Evolutionary conservation across 2,888 invertebrate species (phyloP), one percentile per base, ranked within the genome.

Genomic region (Synergus itoensis): DNA sequence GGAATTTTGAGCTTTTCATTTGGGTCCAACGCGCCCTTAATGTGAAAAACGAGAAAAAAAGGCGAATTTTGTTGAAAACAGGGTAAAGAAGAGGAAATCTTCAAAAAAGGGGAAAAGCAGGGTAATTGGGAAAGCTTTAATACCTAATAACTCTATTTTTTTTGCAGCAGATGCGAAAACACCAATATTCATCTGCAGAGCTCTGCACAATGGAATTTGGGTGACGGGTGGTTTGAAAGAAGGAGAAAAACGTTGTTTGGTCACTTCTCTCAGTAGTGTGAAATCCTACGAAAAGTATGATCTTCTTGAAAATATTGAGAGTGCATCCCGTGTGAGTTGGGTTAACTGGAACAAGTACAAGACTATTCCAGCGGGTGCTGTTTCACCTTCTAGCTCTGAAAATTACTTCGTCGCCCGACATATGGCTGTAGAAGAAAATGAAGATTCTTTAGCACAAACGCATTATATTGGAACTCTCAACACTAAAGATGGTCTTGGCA

Each of bases 311-410:
- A 97, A 97, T 90, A 94, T 95, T 82, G 97, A 97, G 86, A 95
- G 95, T 84, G 95, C 96, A 80, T 96, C 96, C 1, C 94, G 96
- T 79, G 93, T 97, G 64, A 94, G 94, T 82, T 98, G 98, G 97
- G 94, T 94, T 64, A 92, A 93, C n/a, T 97, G 97, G 96, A 93
- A 94, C 84, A 96, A 95, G 90, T 96, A 95, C 89, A 93, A 93
- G 1, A 90, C 93, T 14, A 94, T 94, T 81, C 96, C 96, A 0
- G 93, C 94, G 80, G 97, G 97, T 8, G 95, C 95, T 14, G 95
- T 97, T 7, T 93, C 94, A 1, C 94, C 94, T 8, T 95, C 93
- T 18, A 82, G 83, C 28, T 81, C 77, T 48, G 81, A 81, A 45
- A 86, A 87, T 14, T 88, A 89, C 43, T 94, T 92, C 85, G 93